A percentile compares a stretch with the other conserved stretches of the same genome.
These are phyloP conservation scores for Sebastes hopkinsi DNA, from an alignment of 2,797 vertebrate species.

Conservation along the genomic window DNA sequence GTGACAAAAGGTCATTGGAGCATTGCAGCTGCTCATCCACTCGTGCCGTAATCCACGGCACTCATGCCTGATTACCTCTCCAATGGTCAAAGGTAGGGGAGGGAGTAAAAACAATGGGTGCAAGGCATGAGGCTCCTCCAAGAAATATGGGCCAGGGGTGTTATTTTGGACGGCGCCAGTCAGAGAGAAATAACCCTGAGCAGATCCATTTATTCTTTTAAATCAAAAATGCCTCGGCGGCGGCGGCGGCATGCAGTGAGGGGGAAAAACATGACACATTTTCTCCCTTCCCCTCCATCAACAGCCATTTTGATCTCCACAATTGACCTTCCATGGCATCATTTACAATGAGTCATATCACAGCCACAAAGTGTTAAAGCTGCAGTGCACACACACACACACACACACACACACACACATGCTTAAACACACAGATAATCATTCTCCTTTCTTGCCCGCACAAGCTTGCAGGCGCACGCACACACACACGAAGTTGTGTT, in stretches of 20 bases:
- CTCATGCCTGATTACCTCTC: conserved; percentile 83
- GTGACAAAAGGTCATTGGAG: conserved; percentile 85
- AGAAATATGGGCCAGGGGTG: conserved; percentile 76
- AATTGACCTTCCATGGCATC: conserved; percentile 86
- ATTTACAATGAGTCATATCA: conserved; percentile 87
- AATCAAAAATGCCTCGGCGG: conserved; percentile 70
- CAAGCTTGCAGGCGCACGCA: neutral
- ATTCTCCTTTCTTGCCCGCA: neutral
- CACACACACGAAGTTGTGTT: conserved; percentile 17
- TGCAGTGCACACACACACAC: conserved; percentile 42
- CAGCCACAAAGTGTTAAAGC: conserved; percentile 82
- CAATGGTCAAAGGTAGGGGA: conserved; percentile 83
- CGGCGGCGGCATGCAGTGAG: conserved; percentile 52
- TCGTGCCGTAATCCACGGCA: conserved; percentile 80
- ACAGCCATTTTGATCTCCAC: conserved; percentile 84
- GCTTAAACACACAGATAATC: conserved; percentile 12
- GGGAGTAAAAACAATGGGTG: conserved; percentile 80
- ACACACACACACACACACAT: neutral
- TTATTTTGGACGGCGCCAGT: conserved; percentile 74
- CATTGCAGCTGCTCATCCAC: conserved; percentile 85
- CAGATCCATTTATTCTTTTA: conserved; percentile 77
- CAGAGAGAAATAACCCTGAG: conserved; percentile 76
- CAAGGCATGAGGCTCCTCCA: conserved; percentile 73
- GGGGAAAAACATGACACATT: conserved; percentile 75
- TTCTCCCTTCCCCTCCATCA: conserved; percentile 75